Evolutionary conservation across 2,888 invertebrate species (phyloP), one percentile per base, ranked within the genome.

Genomic region (Lumbricus terrestris): DNA sequence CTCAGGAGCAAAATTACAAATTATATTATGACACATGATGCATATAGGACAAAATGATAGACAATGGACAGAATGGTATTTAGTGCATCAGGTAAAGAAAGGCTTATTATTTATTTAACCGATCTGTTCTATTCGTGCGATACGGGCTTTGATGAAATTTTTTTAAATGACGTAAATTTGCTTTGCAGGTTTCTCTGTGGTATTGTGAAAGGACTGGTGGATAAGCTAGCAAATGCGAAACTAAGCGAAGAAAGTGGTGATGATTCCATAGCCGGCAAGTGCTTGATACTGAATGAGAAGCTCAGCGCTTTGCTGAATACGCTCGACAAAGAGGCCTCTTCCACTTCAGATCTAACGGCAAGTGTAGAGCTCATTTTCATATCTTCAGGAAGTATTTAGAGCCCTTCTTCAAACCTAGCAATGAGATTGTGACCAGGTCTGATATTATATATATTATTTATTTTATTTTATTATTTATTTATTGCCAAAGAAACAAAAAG

Each of bases 201-300:
- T 94, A 97, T 97, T 0, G 96, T 97, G 38, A 97, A 97, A 93
- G 97, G 97, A 92, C 96, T 97, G 93, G 96, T 97, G 47, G 95
- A 96, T 69, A 95, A 95, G 93, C 95, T 96, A 69, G 95, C 95
- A 37, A 85, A 37, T n/a, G 69, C 69, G 34, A 85, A 6, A 18
- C 3, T 34, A 35, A 23, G 37, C 18, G 85, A 85, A 85, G 85
- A 85, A 34, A 85, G 35, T 85, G 35, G 82, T 34, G 92, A 92
- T 34, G 91, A 92, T 37, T 91, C 92, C n/a, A 91, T 93, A 20
- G 54, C 91, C 15, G 82, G 89, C 35, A 93, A 93, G 95, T 97
- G 97, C 94, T 96, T 96, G 93, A 96, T 96, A 90, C 95, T 97
- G 91, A 96, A 97, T 93, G 96, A 97, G 93, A 97, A 97, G 95